phyloP scores from a whole-genome alignment of 2,888 invertebrate species.

The Agapostemon virescens region DNA sequence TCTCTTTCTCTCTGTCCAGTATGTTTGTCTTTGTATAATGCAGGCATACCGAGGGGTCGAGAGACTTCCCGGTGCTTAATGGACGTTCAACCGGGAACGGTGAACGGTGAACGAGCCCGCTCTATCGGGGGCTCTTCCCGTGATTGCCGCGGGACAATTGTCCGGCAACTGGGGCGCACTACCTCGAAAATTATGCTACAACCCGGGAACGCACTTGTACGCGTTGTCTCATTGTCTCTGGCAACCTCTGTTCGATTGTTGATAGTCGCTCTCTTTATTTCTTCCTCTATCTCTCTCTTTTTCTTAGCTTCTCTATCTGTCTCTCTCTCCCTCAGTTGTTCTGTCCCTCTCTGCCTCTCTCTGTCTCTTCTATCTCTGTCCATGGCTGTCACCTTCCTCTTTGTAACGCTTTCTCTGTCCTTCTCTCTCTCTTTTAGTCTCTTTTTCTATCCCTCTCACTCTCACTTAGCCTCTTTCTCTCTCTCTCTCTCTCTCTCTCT shows the following conservation, averaged over 20 bases:
- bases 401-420: too few relatives aligned
- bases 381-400: too few relatives aligned
- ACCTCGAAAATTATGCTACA: conserved; percentile 6
- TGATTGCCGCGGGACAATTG: neutral
- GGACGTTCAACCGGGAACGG: neutral
- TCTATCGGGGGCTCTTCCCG: conserved; percentile 2
- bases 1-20: neutral
- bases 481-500: too few relatives aligned
- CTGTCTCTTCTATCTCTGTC: too few relatives aligned
- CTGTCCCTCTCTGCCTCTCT: too few relatives aligned
- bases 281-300: neutral
- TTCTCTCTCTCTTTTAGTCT: too few relatives aligned
- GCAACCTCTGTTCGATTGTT: neutral
- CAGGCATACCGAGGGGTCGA: neutral
- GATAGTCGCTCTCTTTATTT: neutral
- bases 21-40: conserved; percentile 23
- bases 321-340: too few relatives aligned
- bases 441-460: too few relatives aligned
- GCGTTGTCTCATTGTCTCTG: conserved; percentile 9
- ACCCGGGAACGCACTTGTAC: conserved; percentile 1
- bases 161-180: neutral
- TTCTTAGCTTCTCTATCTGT: too few relatives aligned
- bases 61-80: conserved; percentile 14
- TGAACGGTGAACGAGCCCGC: neutral
- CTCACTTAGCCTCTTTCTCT: too few relatives aligned